A percentile compares a stretch with the other conserved stretches of the same genome.
phyloP scores from a whole-genome alignment of 2,113 vertebrate genomes.

The Ascaphus truei region DNA sequence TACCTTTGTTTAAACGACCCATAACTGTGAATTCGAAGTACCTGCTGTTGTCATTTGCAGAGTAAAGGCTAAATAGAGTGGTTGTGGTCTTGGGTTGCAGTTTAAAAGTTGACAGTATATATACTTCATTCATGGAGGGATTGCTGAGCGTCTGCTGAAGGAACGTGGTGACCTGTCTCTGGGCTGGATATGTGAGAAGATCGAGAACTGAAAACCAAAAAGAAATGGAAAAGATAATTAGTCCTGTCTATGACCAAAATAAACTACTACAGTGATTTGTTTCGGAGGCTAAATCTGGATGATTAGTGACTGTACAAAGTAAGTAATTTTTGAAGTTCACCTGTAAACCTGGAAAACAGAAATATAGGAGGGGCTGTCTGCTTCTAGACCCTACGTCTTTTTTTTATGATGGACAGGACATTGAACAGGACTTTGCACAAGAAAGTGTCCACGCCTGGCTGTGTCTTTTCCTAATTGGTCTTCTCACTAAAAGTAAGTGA shows the following conservation, averaged over 20 bases:
- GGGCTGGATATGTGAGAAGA: conserved; percentile 80
- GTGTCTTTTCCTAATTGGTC: no score
- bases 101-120: conserved; percentile 79
- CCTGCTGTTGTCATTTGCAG: conserved; percentile 77
- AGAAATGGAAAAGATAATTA: not conserved
- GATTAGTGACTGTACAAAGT: no score
- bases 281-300: no score
- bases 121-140: conserved; percentile 74
- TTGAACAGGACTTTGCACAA: no score
- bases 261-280: no score
- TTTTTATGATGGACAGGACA: no score
- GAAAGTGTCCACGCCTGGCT: no score
- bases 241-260: not conserved
- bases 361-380: no score
- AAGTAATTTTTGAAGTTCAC: no score
- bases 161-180: conserved; percentile 64
- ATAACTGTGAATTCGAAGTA: conserved; percentile 87
- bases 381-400: no score
- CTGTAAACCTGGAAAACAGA: no score
- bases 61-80: conserved; percentile 79
- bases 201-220: conserved; percentile 78
- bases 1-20: conserved; percentile 87
- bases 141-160: conserved; percentile 76
- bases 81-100: conserved; percentile 77
- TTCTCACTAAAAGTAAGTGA: no score